Percentiles rank a stretch among this genome's conserved stretches.
phyloP scores from a whole-genome alignment of 2,888 invertebrate genomes.

The Taenaris catops region DNA sequence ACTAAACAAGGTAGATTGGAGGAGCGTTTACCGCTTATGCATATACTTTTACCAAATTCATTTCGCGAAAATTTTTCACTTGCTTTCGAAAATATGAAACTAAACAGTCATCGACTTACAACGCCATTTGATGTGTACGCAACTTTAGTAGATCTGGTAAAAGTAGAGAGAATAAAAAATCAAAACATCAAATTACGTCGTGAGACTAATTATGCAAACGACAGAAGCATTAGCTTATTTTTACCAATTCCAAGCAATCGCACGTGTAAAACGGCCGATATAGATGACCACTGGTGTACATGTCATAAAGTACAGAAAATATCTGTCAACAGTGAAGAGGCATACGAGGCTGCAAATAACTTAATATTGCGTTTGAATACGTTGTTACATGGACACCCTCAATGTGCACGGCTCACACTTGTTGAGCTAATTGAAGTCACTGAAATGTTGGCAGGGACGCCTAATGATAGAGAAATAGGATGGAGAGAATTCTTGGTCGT shows the following conservation, averaged over 20 bases:
- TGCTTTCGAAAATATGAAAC: conserved; percentile 82
- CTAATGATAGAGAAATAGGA: conserved; percentile 48
- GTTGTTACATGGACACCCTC: conserved; percentile 77
- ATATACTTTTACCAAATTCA: conserved; percentile 85
- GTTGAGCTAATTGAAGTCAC: conserved; percentile 83
- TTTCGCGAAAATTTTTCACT: conserved; percentile 81
- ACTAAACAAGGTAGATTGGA: conserved; percentile 94
- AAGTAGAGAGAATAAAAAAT: conserved; percentile 64
- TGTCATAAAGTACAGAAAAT: conserved; percentile 85
- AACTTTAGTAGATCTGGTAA: conserved; percentile 85
- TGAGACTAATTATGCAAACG: conserved; percentile 45
- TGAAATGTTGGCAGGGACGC: conserved; percentile 72
- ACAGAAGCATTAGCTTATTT: conserved; percentile 88
- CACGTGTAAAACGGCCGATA: conserved; percentile 88
- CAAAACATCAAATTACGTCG: conserved; percentile 51
- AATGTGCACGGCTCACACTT: conserved; percentile 83
- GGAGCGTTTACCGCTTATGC: conserved; percentile 91
- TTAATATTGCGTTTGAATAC: conserved; percentile 84
- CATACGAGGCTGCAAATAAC: conserved; percentile 79
- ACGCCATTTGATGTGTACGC: conserved; percentile 91
- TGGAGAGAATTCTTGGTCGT: conserved; percentile 83
- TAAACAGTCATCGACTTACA: conserved; percentile 85
- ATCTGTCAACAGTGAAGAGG: conserved; percentile 67
- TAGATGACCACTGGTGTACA: conserved; percentile 93
- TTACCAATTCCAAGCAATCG: conserved; percentile 84